phyloP scores from a whole-genome alignment of 2,888 invertebrate genomes.

The Macrosoma leucophasiata region DNA sequence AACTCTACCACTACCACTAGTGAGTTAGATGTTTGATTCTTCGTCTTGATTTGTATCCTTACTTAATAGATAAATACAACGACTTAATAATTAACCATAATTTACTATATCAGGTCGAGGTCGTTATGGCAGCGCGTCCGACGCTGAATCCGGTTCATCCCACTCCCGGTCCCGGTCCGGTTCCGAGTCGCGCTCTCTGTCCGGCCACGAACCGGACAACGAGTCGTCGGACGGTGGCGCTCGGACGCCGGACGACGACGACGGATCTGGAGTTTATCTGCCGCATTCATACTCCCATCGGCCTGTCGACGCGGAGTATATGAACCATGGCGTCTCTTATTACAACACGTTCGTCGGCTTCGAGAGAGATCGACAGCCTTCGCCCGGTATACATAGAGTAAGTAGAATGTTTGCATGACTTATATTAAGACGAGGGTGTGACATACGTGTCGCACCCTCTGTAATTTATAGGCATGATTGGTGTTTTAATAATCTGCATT shows the following conservation, averaged over 20 bases:
- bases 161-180: conserved; percentile 76
- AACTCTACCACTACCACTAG: no score
- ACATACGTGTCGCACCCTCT: no score
- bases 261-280: conserved; percentile 77
- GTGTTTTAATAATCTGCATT: no score
- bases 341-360: conserved; percentile 78
- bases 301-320: conserved; percentile 59
- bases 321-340: conserved; percentile 76
- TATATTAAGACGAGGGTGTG: neutral
- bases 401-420: conserved; percentile 28
- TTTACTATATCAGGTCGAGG: conserved; percentile 74
- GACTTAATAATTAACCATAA: no score
- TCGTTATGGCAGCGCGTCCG: conserved; percentile 78
- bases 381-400: conserved; percentile 66
- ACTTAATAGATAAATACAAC: no score
- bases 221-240: conserved; percentile 86
- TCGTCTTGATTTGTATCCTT: no score
- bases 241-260: conserved; percentile 79
- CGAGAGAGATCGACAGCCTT: conserved; percentile 65
- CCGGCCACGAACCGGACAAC: conserved; percentile 84
- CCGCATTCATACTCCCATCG: conserved; percentile 77
- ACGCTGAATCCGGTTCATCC: conserved; percentile 82
- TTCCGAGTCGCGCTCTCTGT: conserved; percentile 81
- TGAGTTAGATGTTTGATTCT: no score
- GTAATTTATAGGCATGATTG: no score